Evolutionary conservation across 1,140 invertebrate species (phyloP), one percentile per base, ranked within the genome.

Genomic region (Drosophila prosaltans): DNA sequence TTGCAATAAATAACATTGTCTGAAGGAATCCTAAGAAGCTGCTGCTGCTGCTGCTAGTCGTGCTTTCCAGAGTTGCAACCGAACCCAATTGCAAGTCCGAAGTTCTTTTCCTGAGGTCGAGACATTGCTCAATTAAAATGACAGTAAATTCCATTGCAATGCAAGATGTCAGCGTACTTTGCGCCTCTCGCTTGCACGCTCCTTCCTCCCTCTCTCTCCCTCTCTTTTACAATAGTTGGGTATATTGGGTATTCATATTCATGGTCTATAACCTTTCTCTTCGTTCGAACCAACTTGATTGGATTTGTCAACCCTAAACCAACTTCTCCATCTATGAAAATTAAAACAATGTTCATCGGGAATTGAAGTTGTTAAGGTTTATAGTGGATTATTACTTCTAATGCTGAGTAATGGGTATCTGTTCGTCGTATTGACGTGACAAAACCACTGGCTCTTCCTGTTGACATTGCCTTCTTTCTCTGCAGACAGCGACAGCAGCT

Each of bases 131-230:
- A 88, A 88, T 88, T 88, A 88, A 88, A 89, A 88, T 89, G 64
- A 82, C 77, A 80, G 82, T 84, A 88, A 89, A 88, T 89, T 89
- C 77, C 80, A 88, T 88, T 89, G 83, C 60, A 88, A 88, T 83
- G 83, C 83, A 64, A 78, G 21, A 48, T 48, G 45, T 51, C 45
- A 72, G 62, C 69, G 72, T 75, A 63, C 75, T 58, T 65, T 36
- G 41, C n/a, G 41, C 21, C 26, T 36, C 32, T 43, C 32, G 48
- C 39, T 65, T 59, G 26, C 26, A 51, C 24, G 51, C 32, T 55
- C 41, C 30, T 63, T 39, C n/a, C 63, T 3, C 62, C 40, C 7
- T 16, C 48, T 3, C 62, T 45, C 7, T 16, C 48, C 7, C 24
- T 21, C 7, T 10, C 21, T 10, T 24, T 40, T 51, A 32, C 16